Evolutionary conservation across 1,140 invertebrate genomes (phyloP).

Genomic region (Apis dorsata): DNA sequence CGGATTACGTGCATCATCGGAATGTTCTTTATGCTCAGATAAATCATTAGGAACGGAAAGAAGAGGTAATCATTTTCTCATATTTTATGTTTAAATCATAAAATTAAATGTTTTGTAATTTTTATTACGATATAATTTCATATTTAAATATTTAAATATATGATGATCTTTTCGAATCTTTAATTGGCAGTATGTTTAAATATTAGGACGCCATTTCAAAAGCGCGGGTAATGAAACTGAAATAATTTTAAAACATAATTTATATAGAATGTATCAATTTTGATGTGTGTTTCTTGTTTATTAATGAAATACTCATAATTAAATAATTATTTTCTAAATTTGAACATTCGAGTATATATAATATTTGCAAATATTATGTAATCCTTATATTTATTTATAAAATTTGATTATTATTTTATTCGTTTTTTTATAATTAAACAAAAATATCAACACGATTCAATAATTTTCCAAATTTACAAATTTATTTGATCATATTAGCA

Average conservation of each 20-base stretch:
- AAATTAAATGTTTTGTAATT: not conserved
- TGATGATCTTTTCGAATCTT: not conserved
- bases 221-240: not conserved
- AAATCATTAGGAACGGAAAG: conserved; percentile 63
- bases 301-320: not conserved
- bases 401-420: not conserved
- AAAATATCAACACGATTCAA: not conserved
- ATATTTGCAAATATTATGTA: too few species aligned
- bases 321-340: not conserved
- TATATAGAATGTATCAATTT: not conserved
- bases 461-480: not conserved
- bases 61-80: conserved; percentile 59
- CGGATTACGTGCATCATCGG: conserved; percentile 68
- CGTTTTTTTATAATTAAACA: not conserved
- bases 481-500: conserved; percentile 9
- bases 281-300: not conserved
- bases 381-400: not conserved
- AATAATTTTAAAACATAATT: not conserved
- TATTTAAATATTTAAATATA: not conserved
- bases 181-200: not conserved
- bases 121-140: not conserved
- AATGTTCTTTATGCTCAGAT: conserved; percentile 65
- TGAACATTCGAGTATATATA: not conserved
- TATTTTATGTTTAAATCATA: not conserved
- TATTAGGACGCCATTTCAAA: conserved; percentile 22